These are phyloP conservation scores for Horisme vitalbata DNA, from an alignment of 2,888 invertebrate genomes.

Conservation along the genomic window DNA sequence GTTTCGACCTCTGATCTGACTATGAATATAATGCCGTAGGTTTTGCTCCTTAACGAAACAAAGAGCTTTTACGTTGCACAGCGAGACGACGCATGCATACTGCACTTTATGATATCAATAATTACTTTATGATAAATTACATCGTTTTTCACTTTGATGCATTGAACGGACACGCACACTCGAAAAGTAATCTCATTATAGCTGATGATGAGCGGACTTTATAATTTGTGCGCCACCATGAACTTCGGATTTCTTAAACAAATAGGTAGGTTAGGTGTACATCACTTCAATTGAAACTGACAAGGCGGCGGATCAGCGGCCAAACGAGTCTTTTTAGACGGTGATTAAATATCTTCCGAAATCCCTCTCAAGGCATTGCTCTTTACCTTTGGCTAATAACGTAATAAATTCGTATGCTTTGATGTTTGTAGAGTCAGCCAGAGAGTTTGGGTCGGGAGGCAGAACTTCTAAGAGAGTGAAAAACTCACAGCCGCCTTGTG, in stretches of 20 bases:
- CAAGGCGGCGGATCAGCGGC: slow-evolving; percentile 27
- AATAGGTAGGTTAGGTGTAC: too few relatives aligned
- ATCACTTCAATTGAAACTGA: slow-evolving; percentile 20
- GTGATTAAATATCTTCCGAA: slow-evolving; percentile 55
- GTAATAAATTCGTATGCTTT: slow-evolving; percentile 74
- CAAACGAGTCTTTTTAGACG: slow-evolving; percentile 46
- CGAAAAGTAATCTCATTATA: slow-evolving; percentile 34
- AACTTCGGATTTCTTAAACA: slow-evolving; percentile 49
- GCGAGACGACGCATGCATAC: slow-evolving; percentile 46
- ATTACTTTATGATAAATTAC: slow-evolving; percentile 54
- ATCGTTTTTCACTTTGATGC: slow-evolving; percentile 49
- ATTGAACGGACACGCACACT: slow-evolving; percentile 35
- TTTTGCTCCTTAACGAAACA: slow-evolving; percentile 1
- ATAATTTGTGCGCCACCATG: slow-evolving; percentile 43
- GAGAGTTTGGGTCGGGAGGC: slow-evolving; percentile 35
- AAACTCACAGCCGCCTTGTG: slow-evolving; percentile 58
- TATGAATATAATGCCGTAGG: not conserved
- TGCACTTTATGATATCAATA: slow-evolving; percentile 50
- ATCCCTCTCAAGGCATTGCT: slow-evolving; percentile 43
- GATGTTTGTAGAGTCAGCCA: slow-evolving; percentile 53
- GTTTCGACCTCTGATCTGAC: not conserved
- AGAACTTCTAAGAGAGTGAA: slow-evolving; percentile 54
- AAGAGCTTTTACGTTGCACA: slow-evolving; percentile 32
- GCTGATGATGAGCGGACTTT: slow-evolving; percentile 25
- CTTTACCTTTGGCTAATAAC: slow-evolving; percentile 52